Evolutionary conservation across 2,888 invertebrate genomes (phyloP).

Genomic region (Ophion ventricosus): DNA sequence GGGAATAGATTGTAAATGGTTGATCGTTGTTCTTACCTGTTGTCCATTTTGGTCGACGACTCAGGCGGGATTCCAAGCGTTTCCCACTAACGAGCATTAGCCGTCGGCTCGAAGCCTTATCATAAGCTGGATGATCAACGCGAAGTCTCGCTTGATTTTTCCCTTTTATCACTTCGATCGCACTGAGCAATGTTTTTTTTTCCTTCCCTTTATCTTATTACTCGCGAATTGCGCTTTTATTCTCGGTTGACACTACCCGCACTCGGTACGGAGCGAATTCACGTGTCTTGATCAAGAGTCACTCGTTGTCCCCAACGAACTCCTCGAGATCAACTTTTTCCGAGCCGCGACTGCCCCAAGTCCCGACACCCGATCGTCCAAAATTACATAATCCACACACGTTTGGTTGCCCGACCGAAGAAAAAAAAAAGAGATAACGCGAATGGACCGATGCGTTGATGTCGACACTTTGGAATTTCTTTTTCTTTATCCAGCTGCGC

Average conservation of each 20-base stretch:
- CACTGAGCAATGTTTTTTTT: conserved; percentile 54
- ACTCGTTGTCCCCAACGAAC: conserved; percentile 34
- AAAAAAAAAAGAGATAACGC: conserved; percentile 2
- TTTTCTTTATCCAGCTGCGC: no score
- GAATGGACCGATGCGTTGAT: conserved; percentile 13
- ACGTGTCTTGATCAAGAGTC: conserved; percentile 37
- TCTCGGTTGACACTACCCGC: conserved; percentile 59
- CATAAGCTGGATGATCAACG: conserved; percentile 3
- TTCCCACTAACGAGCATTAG: conserved; percentile 49
- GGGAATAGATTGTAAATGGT: conserved; percentile 3
- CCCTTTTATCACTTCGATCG: conserved; percentile 48
- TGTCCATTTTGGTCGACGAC: conserved; percentile 46
- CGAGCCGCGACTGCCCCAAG: conserved; percentile 1
- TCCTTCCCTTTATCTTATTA: neutral
- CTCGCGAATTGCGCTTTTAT: conserved; percentile 32
- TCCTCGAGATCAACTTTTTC: conserved; percentile 12
- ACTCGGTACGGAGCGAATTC: conserved; percentile 57
- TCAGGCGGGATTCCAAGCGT: conserved; percentile 26
- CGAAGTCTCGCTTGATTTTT: conserved; percentile 42
- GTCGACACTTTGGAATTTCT: conserved; percentile 30
- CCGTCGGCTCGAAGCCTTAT: conserved; percentile 55
- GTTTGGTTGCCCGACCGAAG: neutral
- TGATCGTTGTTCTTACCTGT: conserved; percentile 57
- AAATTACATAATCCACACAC: conserved; percentile 54
- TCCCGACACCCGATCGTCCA: conserved; percentile 26